These are phyloP conservation scores for Vimba vimba DNA, from an alignment of 2,113 vertebrate species.

Conservation along the genomic window DNA sequence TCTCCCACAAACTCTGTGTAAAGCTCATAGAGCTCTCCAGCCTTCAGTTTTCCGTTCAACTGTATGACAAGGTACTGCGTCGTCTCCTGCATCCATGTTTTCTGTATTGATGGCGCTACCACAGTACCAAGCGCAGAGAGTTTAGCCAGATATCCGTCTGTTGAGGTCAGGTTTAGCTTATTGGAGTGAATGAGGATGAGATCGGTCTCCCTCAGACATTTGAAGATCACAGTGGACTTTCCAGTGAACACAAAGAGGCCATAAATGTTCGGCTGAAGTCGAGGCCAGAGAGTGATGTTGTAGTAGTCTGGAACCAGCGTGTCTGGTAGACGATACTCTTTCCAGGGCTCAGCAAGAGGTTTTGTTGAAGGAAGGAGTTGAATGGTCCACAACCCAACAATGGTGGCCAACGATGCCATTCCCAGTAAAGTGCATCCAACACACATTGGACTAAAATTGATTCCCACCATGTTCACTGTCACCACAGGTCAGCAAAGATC, in stretches of 20 bases:
- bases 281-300: constrained; percentile 79
- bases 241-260: constrained; percentile 82
- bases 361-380: constrained; percentile 17
- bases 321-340: constrained; percentile 70
- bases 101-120: constrained; percentile 47
- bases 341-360: constrained; percentile 55
- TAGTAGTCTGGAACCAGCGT: constrained; percentile 76
- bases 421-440: constrained; percentile 72
- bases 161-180: constrained; percentile 79
- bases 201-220: constrained; percentile 72
- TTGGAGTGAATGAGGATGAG: constrained; percentile 93
- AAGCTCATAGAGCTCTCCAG: constrained; percentile 72
- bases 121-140: background rate
- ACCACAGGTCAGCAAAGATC: background rate
- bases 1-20: constrained; percentile 77
- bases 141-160: fast-evolving
- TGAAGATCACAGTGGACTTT: constrained; percentile 78
- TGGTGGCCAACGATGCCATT: constrained; percentile 74
- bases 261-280: constrained; percentile 51
- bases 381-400: constrained; percentile 78
- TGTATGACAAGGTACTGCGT: constrained; percentile 85
- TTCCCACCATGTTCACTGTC: constrained; percentile 74
- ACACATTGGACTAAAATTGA: constrained; percentile 79
- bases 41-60: constrained; percentile 59
- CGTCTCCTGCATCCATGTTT: constrained; percentile 60